Base-by-base conservation (phyloP, 1,140 invertebrate genomes). In the Drosophila seguyi region DNA sequence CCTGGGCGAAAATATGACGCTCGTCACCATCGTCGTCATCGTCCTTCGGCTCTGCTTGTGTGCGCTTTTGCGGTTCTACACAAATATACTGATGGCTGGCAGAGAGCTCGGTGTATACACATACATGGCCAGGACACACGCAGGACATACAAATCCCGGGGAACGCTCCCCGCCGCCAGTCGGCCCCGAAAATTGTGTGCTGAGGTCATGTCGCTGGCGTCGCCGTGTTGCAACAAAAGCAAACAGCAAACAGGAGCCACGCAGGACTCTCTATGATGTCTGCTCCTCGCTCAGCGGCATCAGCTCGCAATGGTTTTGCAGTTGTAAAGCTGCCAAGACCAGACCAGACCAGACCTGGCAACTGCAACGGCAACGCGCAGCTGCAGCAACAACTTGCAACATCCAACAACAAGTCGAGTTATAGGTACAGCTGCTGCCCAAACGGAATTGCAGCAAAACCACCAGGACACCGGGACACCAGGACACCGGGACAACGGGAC, bases 311-410 rank as follows among this genome's bases (percentile, higher is more conserved):
- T 90, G 84, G 80, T 60, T 69, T 77, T 67, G 82, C 73, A 88
- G 80, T 88, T 88, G 85, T 90, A 81, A 72, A 68, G 80, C 84
- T 88, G 84, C 84, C 84, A 88, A 88, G 80, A 72, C 63, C 84
- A 84, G 62, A 50, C 58, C 58, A 52, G 25, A 25, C 44, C 25
- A 27, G 50, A 41, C 76, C 44, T 16, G 14, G 0, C 45, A 14
- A 45, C 1, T 47, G 25, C 13, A 22, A 7, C 13, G 50, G 52
- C 52, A 55, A 38, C 72, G 55, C 57, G 78, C 62, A 81, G 78
- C 55, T 60, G 77, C 58, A 22, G 34, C 74, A 62, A 48, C 60
- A 67, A 61, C 50, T 62, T 63, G 65, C 75, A 44, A 34, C 56
- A 60, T 50, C 45, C 72, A 53, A 50, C 44, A 44, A 52, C 57